Percentiles rank a stretch among this genome's conserved stretches.
Evolutionary conservation across 2,113 vertebrate genomes (phyloP).

Genomic region (Apteryx mantelli): DNA sequence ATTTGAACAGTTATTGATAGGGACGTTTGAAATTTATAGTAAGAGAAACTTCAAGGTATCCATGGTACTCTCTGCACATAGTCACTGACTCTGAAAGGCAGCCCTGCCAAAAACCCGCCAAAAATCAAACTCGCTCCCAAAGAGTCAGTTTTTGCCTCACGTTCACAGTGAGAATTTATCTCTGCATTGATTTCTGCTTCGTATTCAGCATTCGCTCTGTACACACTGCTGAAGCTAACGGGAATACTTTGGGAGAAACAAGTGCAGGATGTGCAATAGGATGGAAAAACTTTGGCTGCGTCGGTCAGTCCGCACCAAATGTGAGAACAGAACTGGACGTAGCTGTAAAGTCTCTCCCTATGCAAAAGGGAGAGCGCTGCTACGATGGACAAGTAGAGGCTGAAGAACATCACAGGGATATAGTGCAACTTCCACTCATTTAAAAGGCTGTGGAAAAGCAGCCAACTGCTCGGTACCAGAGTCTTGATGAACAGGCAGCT

Average conservation of each 20-base stretch:
- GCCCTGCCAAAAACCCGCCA: constrained; percentile 13
- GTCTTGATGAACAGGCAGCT: not conserved
- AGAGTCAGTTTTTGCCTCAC: not conserved
- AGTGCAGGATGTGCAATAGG: not conserved
- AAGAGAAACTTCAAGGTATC: constrained; percentile 4
- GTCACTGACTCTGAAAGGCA: not conserved
- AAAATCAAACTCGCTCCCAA: not conserved
- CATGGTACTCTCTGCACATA: not conserved
- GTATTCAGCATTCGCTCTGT: not conserved
- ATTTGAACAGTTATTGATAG: not conserved
- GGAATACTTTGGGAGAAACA: not conserved
- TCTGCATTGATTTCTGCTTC: not conserved
- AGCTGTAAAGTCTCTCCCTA: not conserved
- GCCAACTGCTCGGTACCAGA: not conserved
- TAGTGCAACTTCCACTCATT: constrained; percentile 53
- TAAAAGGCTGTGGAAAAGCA: not conserved
- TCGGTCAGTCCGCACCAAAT: not conserved
- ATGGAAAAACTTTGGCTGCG: not conserved
- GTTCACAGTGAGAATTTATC: not conserved
- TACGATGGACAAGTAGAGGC: fast-evolving
- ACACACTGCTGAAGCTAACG: not conserved
- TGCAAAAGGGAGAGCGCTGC: not conserved
- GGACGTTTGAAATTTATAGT: not conserved
- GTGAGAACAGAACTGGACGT: not conserved
- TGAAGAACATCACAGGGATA: not conserved